These are phyloP conservation scores for Chlorodrepanis virens DNA, from an alignment of 2,113 vertebrate species.

Conservation along the genomic window DNA sequence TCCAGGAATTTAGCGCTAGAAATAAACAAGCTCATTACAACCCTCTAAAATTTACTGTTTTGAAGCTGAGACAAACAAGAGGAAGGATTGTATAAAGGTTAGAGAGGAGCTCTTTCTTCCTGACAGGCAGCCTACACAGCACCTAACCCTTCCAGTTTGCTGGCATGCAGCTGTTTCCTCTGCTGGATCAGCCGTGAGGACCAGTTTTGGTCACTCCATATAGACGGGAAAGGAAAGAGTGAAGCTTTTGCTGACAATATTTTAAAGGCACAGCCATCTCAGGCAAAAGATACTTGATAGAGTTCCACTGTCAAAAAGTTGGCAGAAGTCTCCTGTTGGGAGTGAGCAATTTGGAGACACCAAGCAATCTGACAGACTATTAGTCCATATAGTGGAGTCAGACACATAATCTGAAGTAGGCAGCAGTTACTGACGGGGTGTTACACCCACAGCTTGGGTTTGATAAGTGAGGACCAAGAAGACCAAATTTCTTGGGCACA, in stretches of 20 bases:
- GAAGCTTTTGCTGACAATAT: background rate
- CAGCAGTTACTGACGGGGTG: background rate
- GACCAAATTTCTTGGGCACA: background rate
- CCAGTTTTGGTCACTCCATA: background rate
- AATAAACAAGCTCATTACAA: background rate
- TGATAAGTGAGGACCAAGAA: background rate
- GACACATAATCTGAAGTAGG: background rate
- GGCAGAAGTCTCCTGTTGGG: background rate
- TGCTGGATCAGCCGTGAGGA: background rate
- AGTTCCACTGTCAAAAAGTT: background rate
- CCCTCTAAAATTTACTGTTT: background rate
- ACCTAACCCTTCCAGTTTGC: background rate
- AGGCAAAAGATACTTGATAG: background rate
- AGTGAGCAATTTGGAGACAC: background rate
- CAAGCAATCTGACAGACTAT: background rate
- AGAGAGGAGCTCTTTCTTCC: background rate
- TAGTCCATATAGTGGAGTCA: background rate
- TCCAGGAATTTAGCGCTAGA: background rate
- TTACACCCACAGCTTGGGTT: background rate
- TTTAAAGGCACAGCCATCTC: background rate
- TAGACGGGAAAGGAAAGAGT: background rate
- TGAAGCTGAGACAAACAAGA: background rate
- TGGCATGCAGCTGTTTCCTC: background rate
- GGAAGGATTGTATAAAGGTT: background rate
- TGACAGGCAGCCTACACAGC: background rate